A percentile compares a stretch with the other conserved stretches of the same genome.
phyloP scores from a whole-genome alignment of 2,888 invertebrate genomes.

The Diarsia mendica region DNA sequence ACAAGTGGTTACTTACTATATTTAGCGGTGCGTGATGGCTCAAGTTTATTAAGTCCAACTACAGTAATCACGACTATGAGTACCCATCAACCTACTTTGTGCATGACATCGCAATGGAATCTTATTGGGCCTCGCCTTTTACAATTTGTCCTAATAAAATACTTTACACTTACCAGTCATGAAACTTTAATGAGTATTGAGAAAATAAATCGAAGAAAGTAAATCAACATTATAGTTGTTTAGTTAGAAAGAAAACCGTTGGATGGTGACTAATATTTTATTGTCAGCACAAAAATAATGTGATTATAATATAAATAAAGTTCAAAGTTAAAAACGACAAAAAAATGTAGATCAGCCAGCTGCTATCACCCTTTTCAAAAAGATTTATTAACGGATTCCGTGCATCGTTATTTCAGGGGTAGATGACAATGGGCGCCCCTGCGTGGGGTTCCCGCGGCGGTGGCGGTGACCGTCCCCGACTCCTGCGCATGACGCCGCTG shows the following conservation, averaged over 20 bases:
- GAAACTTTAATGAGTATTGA: slow-evolving; percentile 38
- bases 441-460: slow-evolving; percentile 88
- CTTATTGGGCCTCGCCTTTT: slow-evolving; percentile 34
- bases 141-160: slow-evolving; percentile 43
- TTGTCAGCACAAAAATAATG: background rate
- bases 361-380: slow-evolving; percentile 16
- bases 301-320: background rate
- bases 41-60: slow-evolving; percentile 72
- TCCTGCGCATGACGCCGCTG: slow-evolving; percentile 91
- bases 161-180: slow-evolving; percentile 29
- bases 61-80: slow-evolving; percentile 55
- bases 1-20: slow-evolving; percentile 78
- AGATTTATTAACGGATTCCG: background rate
- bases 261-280: background rate
- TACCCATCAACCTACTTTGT: slow-evolving; percentile 47
- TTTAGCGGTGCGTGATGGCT: slow-evolving; percentile 79
- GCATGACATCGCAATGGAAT: slow-evolving; percentile 28
- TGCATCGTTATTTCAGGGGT: slow-evolving; percentile 61
- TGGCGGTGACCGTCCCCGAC: slow-evolving; percentile 88
- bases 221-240: background rate
- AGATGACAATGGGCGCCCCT: slow-evolving; percentile 84
- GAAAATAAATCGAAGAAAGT: slow-evolving; percentile 17
- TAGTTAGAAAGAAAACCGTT: background rate
- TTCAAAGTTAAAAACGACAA: background rate
- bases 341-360: background rate